Evolutionary conservation across 2,888 invertebrate genomes (phyloP), one percentile per base, ranked within the genome.

Genomic region (Atherix ibis): DNA sequence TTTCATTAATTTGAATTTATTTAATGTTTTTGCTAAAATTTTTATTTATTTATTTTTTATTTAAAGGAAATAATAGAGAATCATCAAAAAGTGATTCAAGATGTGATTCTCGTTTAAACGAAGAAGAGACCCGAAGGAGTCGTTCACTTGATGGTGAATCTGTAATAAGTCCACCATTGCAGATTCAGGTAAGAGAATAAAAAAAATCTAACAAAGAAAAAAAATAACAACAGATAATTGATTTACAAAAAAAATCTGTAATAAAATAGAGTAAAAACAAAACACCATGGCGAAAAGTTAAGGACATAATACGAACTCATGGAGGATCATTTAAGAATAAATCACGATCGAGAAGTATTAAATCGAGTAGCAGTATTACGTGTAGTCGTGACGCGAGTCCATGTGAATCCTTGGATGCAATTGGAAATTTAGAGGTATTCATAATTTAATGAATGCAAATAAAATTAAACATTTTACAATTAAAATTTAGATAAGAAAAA

Each of bases 251-350:
- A 32, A 14, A 24, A 15, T n/a, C n/a, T n/a, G n/a, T n/a, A n/a
- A n/a, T n/a, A n/a, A 18, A 27, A 27, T 28, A 42, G 42, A 37
- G 22, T n/a, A 68, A 67, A 65, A 66, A 68, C 53, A 74, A 73
- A 51, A 76, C 73, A n/a, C 73, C 79, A 0, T 81, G 81, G 80
- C 73, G 74, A 2, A 76, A 78, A 56, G 76, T 82, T 64, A 73
- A 78, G 41, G 76, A 77, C 48, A 80, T 81, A 37, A 76, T 81
- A 40, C 76, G 78, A 50, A 75, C 76, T 0, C 67, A 46, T 40
- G 34, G 44, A 13, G 40, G 42, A 5, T 44, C 44, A 6, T 38
- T 44, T 27, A 44, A 44, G 27, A 36, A 32, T 10, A 42, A 42
- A 34, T 27, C 41, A 18, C 30, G 43, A 28, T 37, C 44, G 24